These are phyloP conservation scores for Centroberyx gerrardi DNA, from an alignment of 2,797 vertebrate genomes.

Conservation along the genomic window DNA sequence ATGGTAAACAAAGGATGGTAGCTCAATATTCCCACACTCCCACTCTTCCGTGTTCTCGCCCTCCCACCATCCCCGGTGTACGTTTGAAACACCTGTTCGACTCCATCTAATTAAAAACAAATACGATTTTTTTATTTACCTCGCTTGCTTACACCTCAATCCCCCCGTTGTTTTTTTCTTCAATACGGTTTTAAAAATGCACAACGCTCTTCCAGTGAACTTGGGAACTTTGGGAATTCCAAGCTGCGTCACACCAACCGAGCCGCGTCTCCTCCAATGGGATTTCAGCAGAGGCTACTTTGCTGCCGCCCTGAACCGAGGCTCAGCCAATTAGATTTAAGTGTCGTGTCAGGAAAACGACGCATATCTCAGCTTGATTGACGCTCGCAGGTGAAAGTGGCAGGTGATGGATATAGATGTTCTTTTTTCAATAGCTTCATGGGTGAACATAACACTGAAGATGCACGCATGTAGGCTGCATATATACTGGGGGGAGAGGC, in stretches of 20 bases:
- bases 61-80: conserved; percentile 45
- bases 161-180: conserved; percentile 31
- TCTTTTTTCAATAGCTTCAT: conserved; percentile 58
- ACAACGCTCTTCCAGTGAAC: conserved; percentile 71
- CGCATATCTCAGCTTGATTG: conserved; percentile 72
- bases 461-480: conserved; percentile 43
- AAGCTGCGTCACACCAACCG: conserved; percentile 77
- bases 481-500: conserved; percentile 66
- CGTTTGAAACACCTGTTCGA: conserved; percentile 20
- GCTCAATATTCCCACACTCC: conserved; percentile 61
- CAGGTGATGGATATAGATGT: conserved; percentile 62
- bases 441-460: conserved; percentile 51
- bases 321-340: conserved; percentile 69
- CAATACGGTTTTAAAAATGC: conserved; percentile 23
- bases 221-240: conserved; percentile 87
- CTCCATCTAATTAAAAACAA: background rate
- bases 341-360: conserved; percentile 63
- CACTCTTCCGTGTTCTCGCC: conserved; percentile 79
- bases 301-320: conserved; percentile 53
- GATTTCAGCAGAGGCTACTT: conserved; percentile 28
- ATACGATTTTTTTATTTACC: conserved; percentile 55
- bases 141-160: conserved; percentile 43
- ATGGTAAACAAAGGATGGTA: conserved; percentile 83
- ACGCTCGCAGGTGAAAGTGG: conserved; percentile 82
- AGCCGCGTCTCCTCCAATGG: conserved; percentile 69